A percentile compares a stretch with the other conserved stretches of the same genome.
These are phyloP conservation scores for Notechis scutatus DNA, from an alignment of 2,113 vertebrate species.

Conservation along the genomic window DNA sequence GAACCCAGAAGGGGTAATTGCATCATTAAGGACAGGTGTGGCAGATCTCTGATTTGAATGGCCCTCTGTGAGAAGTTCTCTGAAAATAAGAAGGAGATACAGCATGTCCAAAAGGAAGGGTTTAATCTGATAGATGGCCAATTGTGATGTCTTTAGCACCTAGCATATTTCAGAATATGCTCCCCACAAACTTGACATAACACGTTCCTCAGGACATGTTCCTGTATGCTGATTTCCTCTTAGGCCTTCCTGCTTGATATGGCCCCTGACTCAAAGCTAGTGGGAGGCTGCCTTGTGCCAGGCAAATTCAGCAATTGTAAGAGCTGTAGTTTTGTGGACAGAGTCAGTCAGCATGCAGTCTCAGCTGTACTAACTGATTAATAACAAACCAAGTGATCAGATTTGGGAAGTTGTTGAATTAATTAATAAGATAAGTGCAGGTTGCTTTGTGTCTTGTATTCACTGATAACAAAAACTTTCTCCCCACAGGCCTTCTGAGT, in stretches of 20 bases:
- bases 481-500: slow-evolving; percentile 56
- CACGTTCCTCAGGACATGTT: background rate
- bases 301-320: slow-evolving; percentile 24
- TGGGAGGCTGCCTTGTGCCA: slow-evolving; percentile 29
- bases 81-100: background rate
- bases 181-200: background rate
- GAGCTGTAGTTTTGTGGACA: slow-evolving; percentile 53
- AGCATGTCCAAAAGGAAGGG: background rate
- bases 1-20: background rate
- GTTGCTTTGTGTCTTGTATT: slow-evolving; percentile 61
- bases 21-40: background rate
- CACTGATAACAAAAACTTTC: slow-evolving; percentile 59
- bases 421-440: slow-evolving; percentile 68
- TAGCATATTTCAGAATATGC: background rate
- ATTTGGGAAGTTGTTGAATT: slow-evolving; percentile 61
- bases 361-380: slow-evolving; percentile 59
- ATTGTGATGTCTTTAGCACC: background rate
- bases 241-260: background rate
- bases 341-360: slow-evolving; percentile 37
- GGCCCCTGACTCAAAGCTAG: background rate
- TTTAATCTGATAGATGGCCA: background rate
- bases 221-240: background rate
- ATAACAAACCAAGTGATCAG: slow-evolving; percentile 58
- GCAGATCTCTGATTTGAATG: background rate
- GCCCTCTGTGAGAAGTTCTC: background rate